These are phyloP conservation scores for Lordiphosa stackelbergi DNA, from an alignment of 1,140 invertebrate genomes.

Conservation along the genomic window DNA sequence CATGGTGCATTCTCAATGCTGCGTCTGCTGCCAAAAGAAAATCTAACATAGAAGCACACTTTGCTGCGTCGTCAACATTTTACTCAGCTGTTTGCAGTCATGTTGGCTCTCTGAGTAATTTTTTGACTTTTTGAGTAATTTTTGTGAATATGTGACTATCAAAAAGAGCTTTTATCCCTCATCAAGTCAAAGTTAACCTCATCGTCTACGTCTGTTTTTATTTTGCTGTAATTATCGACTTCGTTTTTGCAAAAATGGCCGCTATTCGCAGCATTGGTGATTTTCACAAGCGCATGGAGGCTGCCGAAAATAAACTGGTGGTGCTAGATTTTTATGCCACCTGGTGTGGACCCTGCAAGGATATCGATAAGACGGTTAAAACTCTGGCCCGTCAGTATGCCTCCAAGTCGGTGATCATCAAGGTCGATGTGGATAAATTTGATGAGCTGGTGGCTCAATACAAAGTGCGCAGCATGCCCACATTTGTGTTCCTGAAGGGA, in stretches of 20 bases:
- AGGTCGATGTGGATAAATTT: constrained; percentile 53
- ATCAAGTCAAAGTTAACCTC: no score
- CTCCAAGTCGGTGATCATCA: constrained; percentile 36
- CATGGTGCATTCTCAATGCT: no score
- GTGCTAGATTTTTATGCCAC: constrained; percentile 80
- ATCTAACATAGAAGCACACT: no score
- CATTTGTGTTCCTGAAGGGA: constrained; percentile 42
- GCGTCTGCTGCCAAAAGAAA: no score
- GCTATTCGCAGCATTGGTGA: constrained; percentile 40
- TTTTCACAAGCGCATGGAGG: constrained; percentile 69
- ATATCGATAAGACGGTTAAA: constrained; percentile 78
- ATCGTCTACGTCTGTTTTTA: no score
- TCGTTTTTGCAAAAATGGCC: constrained; percentile 11
- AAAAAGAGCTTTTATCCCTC: no score
- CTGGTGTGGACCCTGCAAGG: constrained; percentile 81
- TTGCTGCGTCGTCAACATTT: no score
- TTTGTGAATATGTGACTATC: no score
- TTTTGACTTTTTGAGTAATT: no score
- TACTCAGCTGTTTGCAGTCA: no score
- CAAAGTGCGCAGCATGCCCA: constrained; percentile 45
- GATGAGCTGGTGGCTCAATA: constrained; percentile 37
- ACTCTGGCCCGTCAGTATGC: constrained; percentile 37
- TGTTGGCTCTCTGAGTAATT: no score
- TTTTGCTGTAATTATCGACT: no score
- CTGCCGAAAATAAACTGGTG: constrained; percentile 80